Percentiles rank a stretch among this genome's conserved stretches.
phyloP scores from a whole-genome alignment of 2,888 invertebrate species.

The Mythimna ferrago region DNA sequence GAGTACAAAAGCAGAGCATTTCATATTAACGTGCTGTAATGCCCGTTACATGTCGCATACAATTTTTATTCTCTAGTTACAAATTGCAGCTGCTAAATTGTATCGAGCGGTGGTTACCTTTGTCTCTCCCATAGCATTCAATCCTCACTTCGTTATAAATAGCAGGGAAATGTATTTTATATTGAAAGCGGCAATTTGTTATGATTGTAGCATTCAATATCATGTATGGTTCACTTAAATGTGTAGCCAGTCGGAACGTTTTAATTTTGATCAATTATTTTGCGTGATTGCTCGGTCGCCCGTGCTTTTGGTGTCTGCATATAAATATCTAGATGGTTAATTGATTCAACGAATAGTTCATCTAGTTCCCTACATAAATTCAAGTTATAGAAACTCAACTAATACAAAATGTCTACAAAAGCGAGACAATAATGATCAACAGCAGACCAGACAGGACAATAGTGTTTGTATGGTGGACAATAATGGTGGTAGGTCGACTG shows the following conservation, averaged over 20 bases:
- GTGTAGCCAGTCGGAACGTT: constrained; percentile 27
- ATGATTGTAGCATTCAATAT: constrained; percentile 53
- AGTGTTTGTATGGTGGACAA: too few species aligned
- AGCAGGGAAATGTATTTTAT: constrained; percentile 46
- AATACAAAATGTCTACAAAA: background rate
- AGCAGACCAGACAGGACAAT: too few species aligned
- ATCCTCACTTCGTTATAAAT: constrained; percentile 56
- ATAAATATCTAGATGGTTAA: background rate
- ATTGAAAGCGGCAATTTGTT: constrained; percentile 55
- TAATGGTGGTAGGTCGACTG: too few species aligned
- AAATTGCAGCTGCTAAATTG: constrained; percentile 62
- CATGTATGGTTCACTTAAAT: constrained; percentile 24
- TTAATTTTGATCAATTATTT: constrained; percentile 48
- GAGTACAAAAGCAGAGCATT: constrained; percentile 47
- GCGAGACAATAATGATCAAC: background rate
- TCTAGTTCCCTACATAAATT: too few species aligned
- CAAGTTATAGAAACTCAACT: background rate
- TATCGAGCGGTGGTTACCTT: constrained; percentile 65
- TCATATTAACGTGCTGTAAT: constrained; percentile 48
- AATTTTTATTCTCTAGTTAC: constrained; percentile 63
- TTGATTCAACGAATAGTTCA: too few species aligned
- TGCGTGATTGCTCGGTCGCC: constrained; percentile 7
- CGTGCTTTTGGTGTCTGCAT: background rate
- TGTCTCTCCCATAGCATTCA: constrained; percentile 52
- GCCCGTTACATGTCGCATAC: constrained; percentile 51